These are phyloP conservation scores for Caenorhabditis briggsae DNA, from an alignment of 1,140 invertebrate species.

Conservation along the genomic window DNA sequence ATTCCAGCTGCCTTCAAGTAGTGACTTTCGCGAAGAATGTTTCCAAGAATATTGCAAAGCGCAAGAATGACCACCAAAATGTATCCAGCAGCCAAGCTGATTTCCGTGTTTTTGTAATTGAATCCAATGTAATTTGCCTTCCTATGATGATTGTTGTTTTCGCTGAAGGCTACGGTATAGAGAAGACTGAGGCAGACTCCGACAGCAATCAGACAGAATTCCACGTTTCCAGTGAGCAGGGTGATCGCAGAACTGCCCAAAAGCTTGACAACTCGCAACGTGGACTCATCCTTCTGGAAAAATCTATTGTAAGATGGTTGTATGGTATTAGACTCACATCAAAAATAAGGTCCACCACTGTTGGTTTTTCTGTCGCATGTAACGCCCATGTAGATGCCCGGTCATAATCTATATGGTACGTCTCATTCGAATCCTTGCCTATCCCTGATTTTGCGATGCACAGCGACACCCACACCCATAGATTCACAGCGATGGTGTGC, in stretches of 20 bases:
- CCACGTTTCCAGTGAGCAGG: slow-evolving; percentile 6
- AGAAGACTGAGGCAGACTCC: not conserved
- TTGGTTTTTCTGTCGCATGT: not conserved
- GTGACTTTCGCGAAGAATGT: not conserved
- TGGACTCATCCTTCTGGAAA: not conserved
- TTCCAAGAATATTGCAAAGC: not conserved
- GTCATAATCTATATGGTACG: not conserved
- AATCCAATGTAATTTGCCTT: not conserved
- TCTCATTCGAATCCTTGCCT: not conserved
- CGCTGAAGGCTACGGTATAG: not conserved
- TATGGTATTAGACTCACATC: not conserved
- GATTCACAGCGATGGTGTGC: slow-evolving; percentile 24
- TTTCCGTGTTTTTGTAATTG: not conserved
- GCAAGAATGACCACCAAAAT: not conserved
- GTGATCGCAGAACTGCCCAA: slow-evolving; percentile 11
- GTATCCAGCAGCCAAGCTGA: not conserved
- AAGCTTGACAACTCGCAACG: not conserved
- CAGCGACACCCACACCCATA: slow-evolving; percentile 19
- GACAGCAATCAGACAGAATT: slow-evolving; percentile 7
- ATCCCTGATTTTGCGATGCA: slow-evolving; percentile 31
- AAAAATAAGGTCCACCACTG: not conserved
- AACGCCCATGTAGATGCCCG: not conserved
- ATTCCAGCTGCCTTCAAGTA: not conserved
- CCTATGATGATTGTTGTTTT: not conserved
- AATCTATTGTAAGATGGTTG: not conserved